These are phyloP conservation scores for Panagrolaimus sp. DNA, from an alignment of 1,140 invertebrate genomes.

Conservation along the genomic window DNA sequence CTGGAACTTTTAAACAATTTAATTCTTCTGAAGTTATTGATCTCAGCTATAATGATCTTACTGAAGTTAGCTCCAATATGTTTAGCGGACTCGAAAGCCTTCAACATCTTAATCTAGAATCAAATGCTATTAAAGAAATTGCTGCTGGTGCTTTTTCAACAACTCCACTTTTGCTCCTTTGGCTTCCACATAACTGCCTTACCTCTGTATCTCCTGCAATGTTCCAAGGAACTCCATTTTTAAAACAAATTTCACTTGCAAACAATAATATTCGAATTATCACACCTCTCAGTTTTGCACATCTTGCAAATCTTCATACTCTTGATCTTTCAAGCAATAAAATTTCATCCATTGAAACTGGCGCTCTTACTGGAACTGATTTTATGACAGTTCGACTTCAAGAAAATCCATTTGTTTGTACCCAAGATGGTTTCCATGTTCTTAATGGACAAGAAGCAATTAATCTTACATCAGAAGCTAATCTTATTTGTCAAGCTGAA, in stretches of 20 bases:
- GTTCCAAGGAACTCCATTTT: slow-evolving; percentile 56
- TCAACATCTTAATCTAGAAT: slow-evolving; percentile 55
- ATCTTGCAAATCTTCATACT: slow-evolving; percentile 56
- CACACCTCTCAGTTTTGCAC: slow-evolving; percentile 52
- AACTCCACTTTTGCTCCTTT: slow-evolving; percentile 52
- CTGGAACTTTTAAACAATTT: slow-evolving; percentile 48
- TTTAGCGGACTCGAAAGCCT: slow-evolving; percentile 52
- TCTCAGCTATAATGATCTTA: slow-evolving; percentile 52
- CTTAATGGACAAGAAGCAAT: slow-evolving; percentile 56
- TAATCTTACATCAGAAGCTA: slow-evolving; percentile 54
- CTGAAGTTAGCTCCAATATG: slow-evolving; percentile 41
- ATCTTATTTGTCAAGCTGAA: slow-evolving; percentile 51
- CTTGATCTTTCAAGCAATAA: slow-evolving; percentile 55
- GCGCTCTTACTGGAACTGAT: slow-evolving; percentile 11
- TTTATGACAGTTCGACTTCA: slow-evolving; percentile 14
- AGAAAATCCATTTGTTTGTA: slow-evolving; percentile 58
- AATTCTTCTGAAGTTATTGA: slow-evolving; percentile 48
- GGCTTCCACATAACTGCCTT: slow-evolving; percentile 56
- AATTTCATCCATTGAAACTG: slow-evolving; percentile 33
- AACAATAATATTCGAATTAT: slow-evolving; percentile 54
- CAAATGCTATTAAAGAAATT: slow-evolving; percentile 50
- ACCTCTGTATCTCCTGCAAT: slow-evolving; percentile 41
- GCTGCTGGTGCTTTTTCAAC: slow-evolving; percentile 51
- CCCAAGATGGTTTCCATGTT: slow-evolving; percentile 55
- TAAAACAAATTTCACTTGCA: slow-evolving; percentile 54